These are phyloP conservation scores for Rhipidura dahli DNA, from an alignment of 2,113 vertebrate species.

Conservation along the genomic window DNA sequence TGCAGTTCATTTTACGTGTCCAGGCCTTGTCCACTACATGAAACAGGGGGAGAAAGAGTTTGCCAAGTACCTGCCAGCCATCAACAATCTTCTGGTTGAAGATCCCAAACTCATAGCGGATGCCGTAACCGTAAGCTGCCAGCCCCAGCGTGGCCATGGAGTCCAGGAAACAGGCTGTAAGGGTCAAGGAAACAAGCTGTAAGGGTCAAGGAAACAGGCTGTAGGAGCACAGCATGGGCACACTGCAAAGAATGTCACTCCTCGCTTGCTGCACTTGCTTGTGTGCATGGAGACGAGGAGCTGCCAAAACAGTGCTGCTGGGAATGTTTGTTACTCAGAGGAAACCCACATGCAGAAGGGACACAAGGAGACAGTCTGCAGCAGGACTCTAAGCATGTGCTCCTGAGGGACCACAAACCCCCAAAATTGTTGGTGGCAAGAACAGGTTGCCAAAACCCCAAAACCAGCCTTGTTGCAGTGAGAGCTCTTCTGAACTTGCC, in stretches of 20 bases:
- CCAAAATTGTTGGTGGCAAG: neutral
- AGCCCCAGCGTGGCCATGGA: slow-evolving; percentile 87
- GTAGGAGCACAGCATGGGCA: neutral
- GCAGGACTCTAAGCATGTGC: neutral
- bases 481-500: neutral
- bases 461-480: neutral
- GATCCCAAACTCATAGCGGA: slow-evolving; percentile 91
- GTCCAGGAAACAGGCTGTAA: slow-evolving; percentile 88
- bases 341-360: neutral
- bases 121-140: slow-evolving; percentile 86
- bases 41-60: neutral
- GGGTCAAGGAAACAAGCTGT: slow-evolving; percentile 72
- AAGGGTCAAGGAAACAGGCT: neutral
- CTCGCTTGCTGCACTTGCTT: accelerated
- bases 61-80: slow-evolving; percentile 83
- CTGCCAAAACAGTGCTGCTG: neutral
- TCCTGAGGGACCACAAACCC: neutral
- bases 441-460: neutral
- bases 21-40: neutral
- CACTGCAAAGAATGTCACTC: neutral
- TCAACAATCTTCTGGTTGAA: slow-evolving; percentile 87
- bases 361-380: neutral
- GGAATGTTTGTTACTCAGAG: neutral
- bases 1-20: neutral
- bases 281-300: neutral